These are phyloP conservation scores for Cheilosia urbana DNA, from an alignment of 2,888 invertebrate genomes.

Conservation along the genomic window DNA sequence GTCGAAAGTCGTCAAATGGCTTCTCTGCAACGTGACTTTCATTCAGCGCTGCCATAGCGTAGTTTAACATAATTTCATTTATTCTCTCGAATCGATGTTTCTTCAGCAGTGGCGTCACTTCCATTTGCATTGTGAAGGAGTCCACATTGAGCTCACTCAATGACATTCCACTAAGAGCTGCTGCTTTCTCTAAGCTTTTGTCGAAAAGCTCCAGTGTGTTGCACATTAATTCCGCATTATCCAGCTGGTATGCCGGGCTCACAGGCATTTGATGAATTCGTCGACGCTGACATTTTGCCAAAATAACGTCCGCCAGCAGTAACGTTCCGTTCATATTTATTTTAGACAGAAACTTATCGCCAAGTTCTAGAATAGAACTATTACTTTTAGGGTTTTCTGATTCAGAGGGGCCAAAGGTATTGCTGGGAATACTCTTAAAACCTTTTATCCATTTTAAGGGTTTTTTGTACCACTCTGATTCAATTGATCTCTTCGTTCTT, in stretches of 20 bases:
- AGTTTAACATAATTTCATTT: not conserved
- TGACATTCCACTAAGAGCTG: slow-evolving; percentile 15
- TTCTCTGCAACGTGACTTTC: not conserved
- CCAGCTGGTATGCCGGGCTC: not conserved
- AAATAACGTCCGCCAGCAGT: slow-evolving; percentile 27
- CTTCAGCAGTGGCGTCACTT: slow-evolving; percentile 16
- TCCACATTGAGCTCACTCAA: not conserved
- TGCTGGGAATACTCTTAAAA: not conserved
- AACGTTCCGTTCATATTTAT: slow-evolving; percentile 32
- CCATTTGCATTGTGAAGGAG: slow-evolving; percentile 27
- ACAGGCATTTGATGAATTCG: slow-evolving; percentile 10
- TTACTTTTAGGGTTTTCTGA: not conserved
- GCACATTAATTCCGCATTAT: slow-evolving; percentile 12
- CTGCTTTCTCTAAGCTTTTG: slow-evolving; percentile 25
- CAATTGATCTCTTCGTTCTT: not conserved
- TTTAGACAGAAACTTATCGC: slow-evolving; percentile 28
- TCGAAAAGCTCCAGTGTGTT: slow-evolving; percentile 37
- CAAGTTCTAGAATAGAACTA: slow-evolving; percentile 8
- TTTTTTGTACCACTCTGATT: slow-evolving; percentile 15
- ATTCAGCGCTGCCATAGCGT: slow-evolving; percentile 3
- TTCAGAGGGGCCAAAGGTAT: not conserved
- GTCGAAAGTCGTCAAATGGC: not conserved
- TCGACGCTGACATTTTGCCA: slow-evolving; percentile 36
- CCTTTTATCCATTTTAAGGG: slow-evolving; percentile 7
- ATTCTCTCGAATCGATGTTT: slow-evolving; percentile 8